These are phyloP conservation scores for Phrixothrix hirtus DNA, from an alignment of 2,888 invertebrate genomes.

Conservation along the genomic window DNA sequence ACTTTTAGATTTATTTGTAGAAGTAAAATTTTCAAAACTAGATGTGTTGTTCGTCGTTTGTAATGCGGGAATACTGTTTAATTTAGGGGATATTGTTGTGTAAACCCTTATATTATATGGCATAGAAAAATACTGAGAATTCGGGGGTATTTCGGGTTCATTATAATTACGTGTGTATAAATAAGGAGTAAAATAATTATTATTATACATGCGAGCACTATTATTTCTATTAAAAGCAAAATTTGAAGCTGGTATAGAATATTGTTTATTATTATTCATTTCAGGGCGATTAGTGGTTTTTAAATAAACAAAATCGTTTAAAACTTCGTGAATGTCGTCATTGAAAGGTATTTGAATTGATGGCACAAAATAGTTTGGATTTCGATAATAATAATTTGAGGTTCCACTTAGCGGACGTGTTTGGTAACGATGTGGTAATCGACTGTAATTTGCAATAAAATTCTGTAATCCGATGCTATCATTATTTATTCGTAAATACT, in stretches of 20 bases:
- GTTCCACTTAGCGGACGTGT: background rate
- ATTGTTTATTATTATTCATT: background rate
- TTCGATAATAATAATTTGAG: background rate
- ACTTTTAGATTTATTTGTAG: slow-evolving; percentile 3
- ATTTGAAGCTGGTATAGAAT: background rate
- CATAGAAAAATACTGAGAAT: background rate
- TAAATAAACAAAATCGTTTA: background rate
- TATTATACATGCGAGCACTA: no score
- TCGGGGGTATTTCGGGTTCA: background rate
- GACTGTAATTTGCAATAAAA: background rate
- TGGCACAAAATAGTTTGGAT: background rate
- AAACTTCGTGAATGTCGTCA: background rate
- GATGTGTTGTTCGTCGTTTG: background rate
- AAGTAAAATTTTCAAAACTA: background rate
- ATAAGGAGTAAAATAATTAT: background rate
- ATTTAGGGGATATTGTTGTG: background rate
- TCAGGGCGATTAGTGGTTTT: background rate
- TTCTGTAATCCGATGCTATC: background rate
- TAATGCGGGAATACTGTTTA: no score
- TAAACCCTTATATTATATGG: background rate
- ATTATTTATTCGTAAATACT: background rate
- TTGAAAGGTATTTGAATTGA: background rate
- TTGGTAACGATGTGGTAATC: background rate
- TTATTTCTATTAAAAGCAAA: background rate
- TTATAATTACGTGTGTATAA: background rate